Conservation (phyloP, 2,797 vertebrate genomes). For the Melanotaenia trifasciata region DNA sequence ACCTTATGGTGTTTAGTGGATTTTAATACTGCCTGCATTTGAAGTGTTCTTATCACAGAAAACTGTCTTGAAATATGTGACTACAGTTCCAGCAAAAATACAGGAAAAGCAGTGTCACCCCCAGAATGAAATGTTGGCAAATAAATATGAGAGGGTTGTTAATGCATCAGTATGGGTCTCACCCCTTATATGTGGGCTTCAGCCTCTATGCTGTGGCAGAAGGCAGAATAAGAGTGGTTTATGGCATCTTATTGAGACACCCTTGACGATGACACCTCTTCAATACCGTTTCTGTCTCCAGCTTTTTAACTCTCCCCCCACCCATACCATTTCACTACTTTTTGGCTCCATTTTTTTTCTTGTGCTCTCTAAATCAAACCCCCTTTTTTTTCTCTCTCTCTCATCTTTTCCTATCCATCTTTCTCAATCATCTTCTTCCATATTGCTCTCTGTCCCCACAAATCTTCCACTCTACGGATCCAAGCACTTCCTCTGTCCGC, state of each 20-base stretch:
- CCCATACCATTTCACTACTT: slow-evolving; percentile 37
- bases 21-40: not conserved
- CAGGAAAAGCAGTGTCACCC: slow-evolving; percentile 23
- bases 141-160: slow-evolving; percentile 51
- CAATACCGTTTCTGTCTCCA: slow-evolving; percentile 65
- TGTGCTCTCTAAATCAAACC: slow-evolving; percentile 67
- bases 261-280: slow-evolving; percentile 77
- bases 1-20: not conserved
- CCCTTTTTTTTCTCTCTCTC: slow-evolving; percentile 38
- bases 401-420: slow-evolving; percentile 75
- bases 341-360: slow-evolving; percentile 62
- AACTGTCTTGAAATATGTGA: slow-evolving; percentile 13
- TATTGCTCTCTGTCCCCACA: slow-evolving; percentile 69
- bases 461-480: slow-evolving; percentile 67
- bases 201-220: slow-evolving; percentile 60
- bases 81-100: slow-evolving; percentile 11
- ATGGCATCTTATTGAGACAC: slow-evolving; percentile 77
- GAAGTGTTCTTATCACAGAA: slow-evolving; percentile 18
- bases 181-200: slow-evolving; percentile 54
- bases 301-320: slow-evolving; percentile 53
- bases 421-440: slow-evolving; percentile 77
- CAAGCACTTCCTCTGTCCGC: slow-evolving; percentile 53
- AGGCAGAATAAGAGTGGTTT: slow-evolving; percentile 75
- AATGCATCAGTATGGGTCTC: slow-evolving; percentile 40
- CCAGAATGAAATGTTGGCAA: slow-evolving; percentile 30